Percentiles rank a stretch among this genome's conserved stretches.
Evolutionary conservation across 2,797 vertebrate genomes (phyloP).

Genomic region (Octomys mimax): DNA sequence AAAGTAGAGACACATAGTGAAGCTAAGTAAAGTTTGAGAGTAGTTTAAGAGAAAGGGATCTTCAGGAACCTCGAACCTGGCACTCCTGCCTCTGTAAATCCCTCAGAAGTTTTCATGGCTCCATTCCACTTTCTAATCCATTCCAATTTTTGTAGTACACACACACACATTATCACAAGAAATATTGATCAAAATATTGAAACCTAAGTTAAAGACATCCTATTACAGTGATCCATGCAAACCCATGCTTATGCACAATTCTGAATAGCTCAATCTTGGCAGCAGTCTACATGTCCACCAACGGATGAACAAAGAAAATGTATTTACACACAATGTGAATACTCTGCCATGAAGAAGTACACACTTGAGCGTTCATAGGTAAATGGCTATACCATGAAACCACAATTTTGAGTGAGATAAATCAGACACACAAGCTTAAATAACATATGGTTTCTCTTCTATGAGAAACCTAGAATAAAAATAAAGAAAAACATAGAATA

Average conservation of each 20-base stretch:
- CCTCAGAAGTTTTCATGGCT: neutral
- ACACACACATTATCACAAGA: neutral
- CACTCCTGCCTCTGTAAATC: neutral
- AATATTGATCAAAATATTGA: constrained; percentile 21
- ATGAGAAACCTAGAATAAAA: neutral
- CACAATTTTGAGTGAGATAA: neutral
- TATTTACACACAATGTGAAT: neutral
- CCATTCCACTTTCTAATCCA: neutral
- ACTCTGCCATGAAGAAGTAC: neutral
- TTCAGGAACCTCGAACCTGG: neutral
- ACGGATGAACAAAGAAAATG: neutral
- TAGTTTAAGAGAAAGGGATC: neutral
- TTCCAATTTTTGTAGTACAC: neutral
- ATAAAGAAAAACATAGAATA: neutral
- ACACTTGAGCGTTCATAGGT: too few species aligned
- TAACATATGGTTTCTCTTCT: neutral
- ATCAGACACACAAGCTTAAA: neutral
- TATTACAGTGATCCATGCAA: neutral
- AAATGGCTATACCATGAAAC: neutral
- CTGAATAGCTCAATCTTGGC: neutral
- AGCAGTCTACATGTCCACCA: neutral
- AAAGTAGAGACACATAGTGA: neutral
- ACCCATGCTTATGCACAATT: neutral
- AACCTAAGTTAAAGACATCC: neutral
- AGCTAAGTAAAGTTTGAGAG: neutral